Base-by-base conservation (phyloP, 2,888 invertebrate species). In the Cheilosia variabilis region DNA sequence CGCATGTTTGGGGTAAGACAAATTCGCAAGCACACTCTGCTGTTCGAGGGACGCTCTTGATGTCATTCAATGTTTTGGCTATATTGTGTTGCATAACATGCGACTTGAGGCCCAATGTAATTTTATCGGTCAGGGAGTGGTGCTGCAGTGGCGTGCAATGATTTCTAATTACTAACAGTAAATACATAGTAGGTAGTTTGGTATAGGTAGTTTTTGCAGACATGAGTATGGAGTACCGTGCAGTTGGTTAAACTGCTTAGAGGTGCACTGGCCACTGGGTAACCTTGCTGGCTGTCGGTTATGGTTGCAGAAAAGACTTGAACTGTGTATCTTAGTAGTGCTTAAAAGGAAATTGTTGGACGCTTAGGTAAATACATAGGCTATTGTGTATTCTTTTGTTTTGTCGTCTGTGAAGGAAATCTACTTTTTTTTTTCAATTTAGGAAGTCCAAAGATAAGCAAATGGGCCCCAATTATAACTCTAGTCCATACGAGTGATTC, bases 191-290 rank as follows among this genome's bases (percentile, higher is more conserved):
- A 72, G 43, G 43, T 43, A 19, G 41, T 52, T 19, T 22, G 19
- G 47, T 10, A 7, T 50, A 37, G 17, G 45, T 52, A 15, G 13
- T 4, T 22, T 52, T 4, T 47, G 47, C 47, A 47, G 15, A 22
- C 15, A 24, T 45, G 17, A n/a, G 7, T 45, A 7, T 4, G 2
- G 5, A 45, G n/a, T 58, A 27, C 15, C 19, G 34, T 65, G 63
- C 50, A 79, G 34, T 53, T 41, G 41, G 50, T 76, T 27, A 52
- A 69, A 62, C 47, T 34, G 22, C 45, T 69, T n/a, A 58, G 27
- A 53, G 65, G 77, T 77, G 71, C 82, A 82, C 53, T 82, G 34
- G 77, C 65, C 82, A 82, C 53, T 82, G 43, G 77, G 77, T 82
- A 66, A 82, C 77, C 82, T 82, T 77, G 82, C 60, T 47, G 47